phyloP scores from a whole-genome alignment of 2,113 vertebrate species.

The Mionectes macconnelli region DNA sequence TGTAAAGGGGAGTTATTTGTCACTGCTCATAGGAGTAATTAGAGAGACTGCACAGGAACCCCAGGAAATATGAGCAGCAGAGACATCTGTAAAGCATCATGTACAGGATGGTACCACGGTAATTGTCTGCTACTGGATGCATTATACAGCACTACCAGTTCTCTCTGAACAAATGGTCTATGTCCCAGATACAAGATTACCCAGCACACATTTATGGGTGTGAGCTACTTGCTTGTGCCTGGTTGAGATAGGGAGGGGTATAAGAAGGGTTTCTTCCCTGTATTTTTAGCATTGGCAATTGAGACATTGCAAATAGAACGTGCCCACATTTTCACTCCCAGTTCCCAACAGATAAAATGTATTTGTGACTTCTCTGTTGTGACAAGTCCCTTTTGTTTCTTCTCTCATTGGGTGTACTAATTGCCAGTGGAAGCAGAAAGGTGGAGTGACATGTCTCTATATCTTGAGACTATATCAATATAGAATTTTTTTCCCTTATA shows the following conservation, averaged over 20 bases:
- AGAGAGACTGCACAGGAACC: background rate
- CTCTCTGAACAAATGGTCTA: background rate
- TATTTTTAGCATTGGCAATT: background rate
- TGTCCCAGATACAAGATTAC: background rate
- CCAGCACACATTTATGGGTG: background rate
- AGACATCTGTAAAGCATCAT: background rate
- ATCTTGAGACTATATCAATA: background rate
- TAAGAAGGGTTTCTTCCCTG: background rate
- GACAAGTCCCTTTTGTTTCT: background rate
- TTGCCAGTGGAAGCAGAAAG: background rate
- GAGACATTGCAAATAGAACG: background rate
- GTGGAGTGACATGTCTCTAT: background rate
- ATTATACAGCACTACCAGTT: background rate
- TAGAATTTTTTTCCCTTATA: background rate
- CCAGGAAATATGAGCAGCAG: background rate
- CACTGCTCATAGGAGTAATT: background rate
- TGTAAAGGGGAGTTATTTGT: background rate
- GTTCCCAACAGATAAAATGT: background rate
- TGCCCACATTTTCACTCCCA: background rate
- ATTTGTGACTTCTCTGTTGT: background rate
- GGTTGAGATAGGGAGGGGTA: background rate
- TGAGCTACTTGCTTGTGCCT: background rate
- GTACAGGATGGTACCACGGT: background rate
- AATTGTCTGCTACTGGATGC: background rate
- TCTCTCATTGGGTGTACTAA: background rate